A percentile compares a stretch with the other conserved stretches of the same genome.
Conservation (phyloP, 2,797 vertebrate species). For the Pitangus sulphuratus region DNA sequence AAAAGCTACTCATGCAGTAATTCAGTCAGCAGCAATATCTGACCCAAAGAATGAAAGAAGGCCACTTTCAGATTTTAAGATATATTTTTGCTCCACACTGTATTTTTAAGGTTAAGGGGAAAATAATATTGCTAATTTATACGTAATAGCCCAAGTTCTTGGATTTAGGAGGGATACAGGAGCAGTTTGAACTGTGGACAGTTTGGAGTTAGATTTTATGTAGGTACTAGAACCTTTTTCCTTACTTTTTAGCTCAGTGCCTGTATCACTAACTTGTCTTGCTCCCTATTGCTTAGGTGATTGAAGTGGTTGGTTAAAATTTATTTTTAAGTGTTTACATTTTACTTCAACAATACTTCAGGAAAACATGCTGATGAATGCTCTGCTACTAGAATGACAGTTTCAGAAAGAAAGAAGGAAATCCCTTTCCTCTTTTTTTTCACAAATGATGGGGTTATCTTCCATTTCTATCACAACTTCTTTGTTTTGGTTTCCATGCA, state of each 20-base stretch:
- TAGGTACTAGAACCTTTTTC: accelerated
- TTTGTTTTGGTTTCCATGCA: neutral
- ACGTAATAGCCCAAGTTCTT: neutral
- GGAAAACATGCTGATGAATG: neutral
- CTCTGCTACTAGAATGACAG: neutral
- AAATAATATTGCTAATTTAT: neutral
- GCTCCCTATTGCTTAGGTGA: neutral
- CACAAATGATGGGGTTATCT: neutral
- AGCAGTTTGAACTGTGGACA: neutral
- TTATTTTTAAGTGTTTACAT: neutral
- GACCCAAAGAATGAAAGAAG: neutral
- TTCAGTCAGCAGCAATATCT: neutral
- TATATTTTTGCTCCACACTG: neutral
- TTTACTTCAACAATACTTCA: neutral
- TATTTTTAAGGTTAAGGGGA: neutral
- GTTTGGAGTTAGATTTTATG: neutral
- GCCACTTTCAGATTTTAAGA: neutral
- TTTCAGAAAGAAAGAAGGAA: neutral
- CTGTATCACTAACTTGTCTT: neutral
- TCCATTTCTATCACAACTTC: neutral
- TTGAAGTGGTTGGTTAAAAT: neutral
- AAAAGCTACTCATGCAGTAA: neutral
- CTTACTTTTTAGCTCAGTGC: neutral
- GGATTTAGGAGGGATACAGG: neutral
- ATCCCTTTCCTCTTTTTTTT: neutral